Conservation (phyloP, 2,113 vertebrate genomes). For the Telmatochromis sp. region DNA sequence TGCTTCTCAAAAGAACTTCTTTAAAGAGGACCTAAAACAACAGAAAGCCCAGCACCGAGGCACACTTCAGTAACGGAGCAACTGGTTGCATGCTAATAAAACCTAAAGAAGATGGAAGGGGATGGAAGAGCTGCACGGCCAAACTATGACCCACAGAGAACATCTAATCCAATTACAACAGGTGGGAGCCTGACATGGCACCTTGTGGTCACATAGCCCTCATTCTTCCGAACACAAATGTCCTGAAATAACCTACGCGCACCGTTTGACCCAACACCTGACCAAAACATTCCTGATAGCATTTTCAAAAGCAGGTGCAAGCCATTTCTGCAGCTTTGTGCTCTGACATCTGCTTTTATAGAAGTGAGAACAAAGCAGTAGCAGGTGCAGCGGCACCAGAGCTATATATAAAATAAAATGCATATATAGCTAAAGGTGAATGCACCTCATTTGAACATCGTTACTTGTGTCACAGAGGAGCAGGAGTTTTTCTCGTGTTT, state of each 20-base stretch:
- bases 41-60: neutral
- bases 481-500: neutral
- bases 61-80: neutral
- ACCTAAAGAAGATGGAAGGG: slow-evolving; percentile 11
- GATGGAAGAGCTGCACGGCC: slow-evolving; percentile 5
- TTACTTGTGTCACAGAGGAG: neutral
- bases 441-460: neutral
- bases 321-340: neutral
- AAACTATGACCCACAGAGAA: slow-evolving; percentile 27
- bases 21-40: slow-evolving; percentile 52
- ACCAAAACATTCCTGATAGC: slow-evolving; percentile 6
- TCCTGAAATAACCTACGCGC: slow-evolving; percentile 20
- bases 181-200: slow-evolving; percentile 20
- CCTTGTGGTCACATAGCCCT: slow-evolving; percentile 1
- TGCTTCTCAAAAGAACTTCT: slow-evolving; percentile 47
- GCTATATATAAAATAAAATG: neutral
- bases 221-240: neutral
- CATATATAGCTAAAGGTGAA: neutral
- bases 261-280: slow-evolving; percentile 13
- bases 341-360: neutral
- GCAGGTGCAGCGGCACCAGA: neutral
- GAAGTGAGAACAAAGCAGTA: neutral
- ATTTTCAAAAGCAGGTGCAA: slow-evolving; percentile 35
- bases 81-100: slow-evolving; percentile 30
- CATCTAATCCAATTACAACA: slow-evolving; percentile 49